Base-by-base conservation (phyloP, 2,888 invertebrate genomes). In the Macrophya alboannulata region DNA sequence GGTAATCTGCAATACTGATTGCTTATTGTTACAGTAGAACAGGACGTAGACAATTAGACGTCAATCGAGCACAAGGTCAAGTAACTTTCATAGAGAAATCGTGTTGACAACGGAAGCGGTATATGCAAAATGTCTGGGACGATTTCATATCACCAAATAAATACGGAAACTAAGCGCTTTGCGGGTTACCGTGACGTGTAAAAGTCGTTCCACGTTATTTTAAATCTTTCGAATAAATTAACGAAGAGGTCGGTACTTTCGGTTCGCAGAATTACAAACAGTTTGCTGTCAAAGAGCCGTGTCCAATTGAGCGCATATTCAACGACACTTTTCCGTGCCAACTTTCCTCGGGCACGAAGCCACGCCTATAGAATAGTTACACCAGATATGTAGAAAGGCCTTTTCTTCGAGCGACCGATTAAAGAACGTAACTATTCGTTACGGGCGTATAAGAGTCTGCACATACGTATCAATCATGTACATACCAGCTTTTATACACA, bases 331-430 rank as follows among this genome's bases (percentile, higher is more conserved):
- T 51, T 55, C 51, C 77, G 17, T 55, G 77, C 51, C 51, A 55
- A 77, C 77, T 77, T 77, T 77, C 51, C 31, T n/a, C 72, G 21
- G 72, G 72, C 51, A 77, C 48, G 37, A 77, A 25, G 74, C 74
- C 77, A 77, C 77, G 55, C 55, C 77, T 77, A 48, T 51, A 51
- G 31, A 77, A 51, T 51, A 31, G 76, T 37, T 15, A n/a, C 21
- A 77, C 31, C 15, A 51, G 51, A 51, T 15, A 37, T 51, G 25
- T 77, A 51, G 51, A 31, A 51, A 51, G 51, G 37, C 48, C 43
- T 51, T 77, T 21, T 74, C 9, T 68, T 25, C 21, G 21, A 74
- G 4, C 21, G 1, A 40, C 74, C 45, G 9, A 48, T 45, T 45
- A 45, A 45, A 25, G n/a, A 9, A 21, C 74, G 74, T 45, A 21